These are phyloP conservation scores for Oryzias sinensis DNA, from an alignment of 2,797 vertebrate genomes.

Conservation along the genomic window DNA sequence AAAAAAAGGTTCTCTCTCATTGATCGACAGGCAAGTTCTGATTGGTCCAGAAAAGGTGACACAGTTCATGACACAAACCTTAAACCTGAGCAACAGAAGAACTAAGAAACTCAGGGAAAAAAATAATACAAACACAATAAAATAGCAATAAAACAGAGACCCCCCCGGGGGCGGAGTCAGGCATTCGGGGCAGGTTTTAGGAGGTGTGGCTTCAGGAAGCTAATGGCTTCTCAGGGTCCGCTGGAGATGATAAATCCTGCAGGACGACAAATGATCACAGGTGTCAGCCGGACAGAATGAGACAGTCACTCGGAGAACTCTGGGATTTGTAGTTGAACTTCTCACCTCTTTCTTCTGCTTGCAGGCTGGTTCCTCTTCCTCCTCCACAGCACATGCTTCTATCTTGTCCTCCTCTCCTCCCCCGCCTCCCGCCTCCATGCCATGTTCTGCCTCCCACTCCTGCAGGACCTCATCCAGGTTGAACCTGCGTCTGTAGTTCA, in stretches of 20 bases:
- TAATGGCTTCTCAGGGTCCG: conserved; percentile 61
- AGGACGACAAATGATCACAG: neutral
- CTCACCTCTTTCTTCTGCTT: conserved; percentile 85
- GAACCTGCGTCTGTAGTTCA: conserved; percentile 91
- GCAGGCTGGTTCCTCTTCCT: conserved; percentile 62
- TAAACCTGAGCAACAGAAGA: conserved; percentile 13
- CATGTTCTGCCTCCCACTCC: conserved; percentile 93
- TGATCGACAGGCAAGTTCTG: conserved; percentile 18
- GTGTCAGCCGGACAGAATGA: too few species aligned
- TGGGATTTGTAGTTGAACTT: conserved; percentile 8
- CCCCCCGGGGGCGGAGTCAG: neutral
- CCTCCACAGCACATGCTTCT: conserved; percentile 73
- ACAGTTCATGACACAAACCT: conserved; percentile 8
- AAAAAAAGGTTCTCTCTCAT: conserved; percentile 9
- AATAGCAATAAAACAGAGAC: conserved; percentile 16
- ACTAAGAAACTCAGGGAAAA: conserved; percentile 3
- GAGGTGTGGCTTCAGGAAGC: conserved; percentile 53
- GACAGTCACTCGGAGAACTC: neutral
- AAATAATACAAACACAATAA: conserved; percentile 11
- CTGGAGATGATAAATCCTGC: conserved; percentile 55
- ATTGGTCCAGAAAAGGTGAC: conserved; percentile 43
- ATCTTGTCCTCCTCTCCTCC: conserved; percentile 80
- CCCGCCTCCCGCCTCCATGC: conserved; percentile 79
- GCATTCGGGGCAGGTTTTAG: neutral
- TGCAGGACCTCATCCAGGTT: conserved; percentile 93